Percentiles rank a stretch among this genome's conserved stretches.
Evolutionary conservation across 2,113 vertebrate genomes (phyloP).

Genomic region (Cebus imitator): DNA sequence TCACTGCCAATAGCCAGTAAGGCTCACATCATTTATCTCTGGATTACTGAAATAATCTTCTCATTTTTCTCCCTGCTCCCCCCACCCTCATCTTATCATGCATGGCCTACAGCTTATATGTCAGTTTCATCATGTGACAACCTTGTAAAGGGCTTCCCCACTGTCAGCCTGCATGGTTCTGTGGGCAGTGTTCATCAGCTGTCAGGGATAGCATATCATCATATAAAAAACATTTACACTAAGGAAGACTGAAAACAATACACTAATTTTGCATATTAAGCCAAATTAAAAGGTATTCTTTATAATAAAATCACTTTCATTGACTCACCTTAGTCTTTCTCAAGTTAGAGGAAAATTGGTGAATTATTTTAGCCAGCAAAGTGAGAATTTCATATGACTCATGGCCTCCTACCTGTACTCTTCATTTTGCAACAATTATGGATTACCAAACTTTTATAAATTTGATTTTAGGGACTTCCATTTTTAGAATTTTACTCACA

Average conservation of each 20-base stretch:
- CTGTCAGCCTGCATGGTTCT: background rate
- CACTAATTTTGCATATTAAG: background rate
- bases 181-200: background rate
- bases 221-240: background rate
- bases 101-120: background rate
- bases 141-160: background rate
- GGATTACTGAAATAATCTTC: background rate
- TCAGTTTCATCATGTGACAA: background rate
- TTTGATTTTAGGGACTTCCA: background rate
- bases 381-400: background rate
- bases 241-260: background rate
- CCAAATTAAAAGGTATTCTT: background rate
- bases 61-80: background rate
- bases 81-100: background rate
- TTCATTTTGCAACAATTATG: background rate
- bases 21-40: background rate
- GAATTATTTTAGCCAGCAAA: background rate
- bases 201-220: background rate
- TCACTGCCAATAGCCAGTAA: background rate
- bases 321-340: background rate
- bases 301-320: background rate
- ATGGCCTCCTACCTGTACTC: background rate
- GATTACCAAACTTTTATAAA: background rate
- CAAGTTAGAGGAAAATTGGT: background rate
- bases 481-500: background rate